Base-by-base conservation (phyloP, 2,888 invertebrate species). In the Diadromus collaris region DNA sequence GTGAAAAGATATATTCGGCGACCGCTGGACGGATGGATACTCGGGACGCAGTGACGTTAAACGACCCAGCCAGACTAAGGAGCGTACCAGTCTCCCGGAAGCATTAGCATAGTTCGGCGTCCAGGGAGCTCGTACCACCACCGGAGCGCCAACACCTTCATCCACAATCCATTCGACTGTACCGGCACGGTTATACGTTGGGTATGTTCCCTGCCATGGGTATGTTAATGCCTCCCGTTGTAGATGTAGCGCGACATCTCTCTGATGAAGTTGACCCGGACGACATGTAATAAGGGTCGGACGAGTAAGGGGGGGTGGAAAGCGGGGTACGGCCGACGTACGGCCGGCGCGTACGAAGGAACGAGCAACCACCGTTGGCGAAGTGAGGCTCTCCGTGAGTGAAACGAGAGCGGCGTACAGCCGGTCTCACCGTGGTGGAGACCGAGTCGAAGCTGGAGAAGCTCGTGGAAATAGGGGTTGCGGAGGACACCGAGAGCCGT, bases 201-300 rank as follows among this genome's bases (percentile, higher is more conserved):
- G 74, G 46, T 69, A 78, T 76, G 77, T 75, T 80, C 38, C 4
- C 38, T 71, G 65, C 67, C 71, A 69, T 54, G 76, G 83, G 85
- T 86, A 86, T 87, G 88, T 87, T 89, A 89, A 89, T 89, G 86
- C 85, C 80, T 70, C 80, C 79, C 81, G 81, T 81, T 81, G 85
- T 83, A 85, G 81, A 84, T 81, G 83, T 85, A 83, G 84, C 82
- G 83, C 83, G 87, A 87, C 87, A 86, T 89, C 84, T 85, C 85
- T 84, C 87, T 88, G 90, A 90, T 88, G 89, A 89, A 89, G 90
- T 89, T 89, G 90, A 89, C 87, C 88, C 85, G 87, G 78, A 82
- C 88, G 88, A 87, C 88, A 86, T 86, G 89, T 90, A 90, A 90
- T 90, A 90, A 90, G 90, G 90, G 87, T 90, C 85, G 87, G 85